Conservation (phyloP, 2,113 vertebrate genomes). For the Opisthocomus hoazin region DNA sequence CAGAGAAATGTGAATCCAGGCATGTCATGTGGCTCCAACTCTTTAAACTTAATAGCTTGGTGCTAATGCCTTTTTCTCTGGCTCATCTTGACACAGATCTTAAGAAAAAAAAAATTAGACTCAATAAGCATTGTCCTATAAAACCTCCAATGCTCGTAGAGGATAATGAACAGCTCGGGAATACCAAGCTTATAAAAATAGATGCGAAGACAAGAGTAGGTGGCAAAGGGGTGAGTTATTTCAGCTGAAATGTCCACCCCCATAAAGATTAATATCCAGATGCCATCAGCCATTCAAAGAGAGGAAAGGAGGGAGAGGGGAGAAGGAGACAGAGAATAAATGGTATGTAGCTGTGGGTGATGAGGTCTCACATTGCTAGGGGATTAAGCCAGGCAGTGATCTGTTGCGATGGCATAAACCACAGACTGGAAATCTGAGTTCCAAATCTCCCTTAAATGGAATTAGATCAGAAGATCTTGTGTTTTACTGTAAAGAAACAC, state of each 20-base stretch:
- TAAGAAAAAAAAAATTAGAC: background rate
- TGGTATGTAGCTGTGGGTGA: background rate
- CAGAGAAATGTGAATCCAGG: background rate
- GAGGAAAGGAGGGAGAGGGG: background rate
- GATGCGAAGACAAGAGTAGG: background rate
- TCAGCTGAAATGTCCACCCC: background rate
- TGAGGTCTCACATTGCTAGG: background rate
- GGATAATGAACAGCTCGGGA: background rate
- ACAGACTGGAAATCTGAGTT: background rate
- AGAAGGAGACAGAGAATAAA: background rate
- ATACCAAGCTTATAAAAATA: background rate
- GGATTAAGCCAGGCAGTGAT: background rate
- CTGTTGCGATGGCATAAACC: background rate
- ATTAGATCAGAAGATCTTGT: background rate
- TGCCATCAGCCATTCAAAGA: background rate
- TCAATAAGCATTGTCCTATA: background rate
- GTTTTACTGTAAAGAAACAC: background rate
- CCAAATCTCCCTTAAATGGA: background rate
- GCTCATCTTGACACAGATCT: background rate
- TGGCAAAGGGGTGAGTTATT: background rate
- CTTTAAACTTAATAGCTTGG: background rate
- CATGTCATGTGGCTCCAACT: fast-evolving
- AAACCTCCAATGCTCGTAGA: background rate
- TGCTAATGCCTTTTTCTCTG: background rate
- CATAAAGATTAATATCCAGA: background rate